Conservation (phyloP, 1,140 invertebrate species). For the Latrodectus geometricus region DNA sequence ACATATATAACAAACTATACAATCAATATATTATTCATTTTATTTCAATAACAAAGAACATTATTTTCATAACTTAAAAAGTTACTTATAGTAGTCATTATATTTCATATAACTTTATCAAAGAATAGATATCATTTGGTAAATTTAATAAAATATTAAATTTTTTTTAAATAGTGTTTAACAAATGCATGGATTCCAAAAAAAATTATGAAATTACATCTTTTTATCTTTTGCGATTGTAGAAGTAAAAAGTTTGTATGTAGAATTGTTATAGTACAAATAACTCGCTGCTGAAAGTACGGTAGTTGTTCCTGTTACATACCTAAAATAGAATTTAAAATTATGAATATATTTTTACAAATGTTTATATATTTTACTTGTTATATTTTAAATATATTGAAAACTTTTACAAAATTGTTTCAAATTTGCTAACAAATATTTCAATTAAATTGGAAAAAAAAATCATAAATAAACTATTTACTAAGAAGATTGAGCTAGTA, state of each 20-base stretch:
- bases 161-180: too few relatives aligned
- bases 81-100: too few relatives aligned
- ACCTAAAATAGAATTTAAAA: slow-evolving; percentile 68
- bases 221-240: background rate
- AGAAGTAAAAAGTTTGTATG: slow-evolving; percentile 45
- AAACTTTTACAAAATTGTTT: background rate
- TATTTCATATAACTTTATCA: too few relatives aligned
- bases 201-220: too few relatives aligned
- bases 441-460: background rate
- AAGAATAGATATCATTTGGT: too few relatives aligned
- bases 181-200: too few relatives aligned
- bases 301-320: slow-evolving; percentile 85
- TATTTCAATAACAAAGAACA: too few relatives aligned
- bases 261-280: slow-evolving; percentile 68
- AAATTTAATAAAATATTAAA: too few relatives aligned
- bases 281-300: slow-evolving; percentile 86
- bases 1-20: too few relatives aligned
- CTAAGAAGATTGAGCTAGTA: background rate
- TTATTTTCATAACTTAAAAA: too few relatives aligned
- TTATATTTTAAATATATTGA: background rate
- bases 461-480: background rate
- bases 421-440: background rate
- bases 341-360: slow-evolving; percentile 23
- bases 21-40: too few relatives aligned
- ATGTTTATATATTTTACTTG: background rate